Evolutionary conservation across 1,140 invertebrate genomes (phyloP).

Genomic region (Trypoxylus dichotomus): DNA sequence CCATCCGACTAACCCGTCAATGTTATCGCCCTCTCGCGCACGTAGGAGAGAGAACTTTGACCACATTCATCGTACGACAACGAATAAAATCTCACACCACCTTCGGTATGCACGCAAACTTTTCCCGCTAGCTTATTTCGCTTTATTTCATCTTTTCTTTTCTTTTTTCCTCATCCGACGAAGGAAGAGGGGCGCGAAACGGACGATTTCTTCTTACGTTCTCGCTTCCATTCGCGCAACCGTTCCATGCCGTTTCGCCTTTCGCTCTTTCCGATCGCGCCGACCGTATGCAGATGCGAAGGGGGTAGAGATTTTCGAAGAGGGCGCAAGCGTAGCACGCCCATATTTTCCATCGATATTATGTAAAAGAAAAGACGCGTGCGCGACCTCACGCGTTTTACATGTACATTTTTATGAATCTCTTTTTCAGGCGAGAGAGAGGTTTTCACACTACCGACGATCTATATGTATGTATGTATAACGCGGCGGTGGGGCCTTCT

Average conservation of each 20-base stretch:
- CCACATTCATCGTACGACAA: neutral
- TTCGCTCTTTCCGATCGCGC: constrained; percentile 34
- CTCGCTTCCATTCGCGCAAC: neutral
- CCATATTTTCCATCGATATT: constrained; percentile 52
- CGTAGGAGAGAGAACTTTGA: neutral
- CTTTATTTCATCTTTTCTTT: neutral
- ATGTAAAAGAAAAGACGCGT: constrained; percentile 48
- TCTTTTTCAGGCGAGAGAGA: constrained; percentile 33
- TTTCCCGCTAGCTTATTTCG: neutral
- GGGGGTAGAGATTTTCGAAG: constrained; percentile 43
- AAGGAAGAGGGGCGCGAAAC: neutral
- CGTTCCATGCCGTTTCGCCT: neutral
- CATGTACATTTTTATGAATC: constrained; percentile 51
- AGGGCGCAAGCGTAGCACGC: constrained; percentile 50
- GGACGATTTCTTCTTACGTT: neutral
- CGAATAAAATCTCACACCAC: neutral
- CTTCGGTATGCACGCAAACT: neutral
- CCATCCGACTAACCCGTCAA: too few species aligned
- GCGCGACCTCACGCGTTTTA: constrained; percentile 49
- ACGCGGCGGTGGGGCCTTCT: neutral
- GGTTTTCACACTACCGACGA: constrained; percentile 35
- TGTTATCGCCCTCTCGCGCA: neutral
- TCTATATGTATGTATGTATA: neutral
- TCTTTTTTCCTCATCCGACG: neutral
- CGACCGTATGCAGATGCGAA: constrained; percentile 49